Evolutionary conservation across 2,888 invertebrate species (phyloP), one percentile per base, ranked within the genome.

Genomic region (Flexamia atlantica): DNA sequence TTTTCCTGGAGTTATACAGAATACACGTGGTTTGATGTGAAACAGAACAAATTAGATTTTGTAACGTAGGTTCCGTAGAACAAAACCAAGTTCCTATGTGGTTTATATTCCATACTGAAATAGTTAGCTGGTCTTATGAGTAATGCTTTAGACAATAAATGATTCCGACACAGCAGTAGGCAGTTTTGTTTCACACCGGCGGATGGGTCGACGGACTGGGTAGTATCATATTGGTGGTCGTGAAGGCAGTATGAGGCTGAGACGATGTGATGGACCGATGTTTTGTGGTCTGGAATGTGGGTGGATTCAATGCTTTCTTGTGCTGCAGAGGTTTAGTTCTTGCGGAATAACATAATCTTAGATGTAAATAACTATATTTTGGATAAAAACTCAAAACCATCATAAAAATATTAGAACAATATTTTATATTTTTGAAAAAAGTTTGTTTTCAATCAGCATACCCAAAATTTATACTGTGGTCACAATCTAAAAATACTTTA

Each of bases 121-220:
- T 36, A 40, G 25, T 70, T 40, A 70, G 36, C 40, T 70, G 40
- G 40, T 20, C 70, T 70, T 12, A 40, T 64, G 40, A 36, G 36
- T 40, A 70, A 70, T 70, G 36, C 40, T 32, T 70, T 70, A 70
- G 70, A 70, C 70, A 70, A 70, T 70, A 70, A 70, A 70, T 36
- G 40, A 70, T 36, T 1, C 2, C 36, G 12, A 17, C 25, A 4
- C 40, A 70, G 36, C 17, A 30, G 36, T 70, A 20, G 40, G 40
- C 23, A 40, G 40, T 70, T 70, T 36, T 70, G 70, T 70, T 70
- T 70, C 70, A 36, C 30, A 10, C 4, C 14, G 68, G 68, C 70
- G 70, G 36, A 40, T 20, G 20, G 70, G 20, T 17, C 5, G 68
- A 5, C 5, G 20, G 20, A 23, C 57, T 57, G 25, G n/a, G n/a